Evolutionary conservation across 2,888 invertebrate species (phyloP).

Genomic region (Girardia tigrina): DNA sequence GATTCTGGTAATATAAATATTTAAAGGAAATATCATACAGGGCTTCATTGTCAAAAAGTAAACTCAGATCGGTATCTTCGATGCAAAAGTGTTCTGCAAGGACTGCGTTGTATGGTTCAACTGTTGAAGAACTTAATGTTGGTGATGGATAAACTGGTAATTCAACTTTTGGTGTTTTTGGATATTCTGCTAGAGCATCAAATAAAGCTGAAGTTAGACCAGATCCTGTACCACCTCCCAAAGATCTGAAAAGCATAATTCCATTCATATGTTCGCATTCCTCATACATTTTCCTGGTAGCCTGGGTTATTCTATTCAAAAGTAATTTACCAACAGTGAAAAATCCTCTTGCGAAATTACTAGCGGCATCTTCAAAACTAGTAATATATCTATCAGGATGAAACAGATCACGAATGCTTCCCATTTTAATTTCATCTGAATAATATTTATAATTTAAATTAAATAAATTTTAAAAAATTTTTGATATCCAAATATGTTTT

Average conservation of each 20-base stretch:
- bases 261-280: constrained; percentile 5
- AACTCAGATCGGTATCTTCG: constrained; percentile 24
- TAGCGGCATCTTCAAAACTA: constrained; percentile 30
- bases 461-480: no score
- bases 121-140: constrained; percentile 28
- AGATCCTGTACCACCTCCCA: constrained; percentile 31
- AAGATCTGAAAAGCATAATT: constrained; percentile 8
- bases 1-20: constrained; percentile 1
- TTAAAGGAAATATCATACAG: constrained; percentile 31
- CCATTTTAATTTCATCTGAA: constrained; percentile 24
- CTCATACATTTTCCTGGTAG: constrained; percentile 21
- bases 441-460: no score
- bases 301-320: background rate
- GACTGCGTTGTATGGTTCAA: constrained; percentile 33
- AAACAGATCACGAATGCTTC: constrained; percentile 1
- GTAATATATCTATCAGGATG: constrained; percentile 15
- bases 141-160: background rate
- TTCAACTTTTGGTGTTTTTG: constrained; percentile 15
- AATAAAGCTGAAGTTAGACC: constrained; percentile 1
- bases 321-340: constrained; percentile 27
- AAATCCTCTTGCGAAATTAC: constrained; percentile 26
- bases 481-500: no score
- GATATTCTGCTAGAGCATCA: constrained; percentile 25
- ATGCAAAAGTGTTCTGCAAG: constrained; percentile 25
- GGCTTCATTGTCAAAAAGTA: constrained; percentile 34